phyloP scores from a whole-genome alignment of 2,888 invertebrate species.

The Hanleya hanleyi region DNA sequence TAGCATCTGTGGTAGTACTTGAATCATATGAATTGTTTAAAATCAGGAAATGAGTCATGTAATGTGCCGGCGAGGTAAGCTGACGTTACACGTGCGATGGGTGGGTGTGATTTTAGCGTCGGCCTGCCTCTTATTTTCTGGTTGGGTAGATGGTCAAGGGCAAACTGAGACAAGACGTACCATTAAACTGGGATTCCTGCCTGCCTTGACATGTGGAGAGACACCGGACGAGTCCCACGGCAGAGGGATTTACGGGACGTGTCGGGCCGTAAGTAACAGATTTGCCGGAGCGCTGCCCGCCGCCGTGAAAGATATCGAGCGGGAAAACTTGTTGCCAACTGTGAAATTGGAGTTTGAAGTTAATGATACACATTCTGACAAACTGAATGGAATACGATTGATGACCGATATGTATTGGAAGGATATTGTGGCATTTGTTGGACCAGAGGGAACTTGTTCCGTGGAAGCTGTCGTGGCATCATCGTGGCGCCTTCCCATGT shows the following conservation, averaged over 20 bases:
- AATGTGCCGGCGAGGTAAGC: no score
- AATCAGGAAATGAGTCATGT: no score
- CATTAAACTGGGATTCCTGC: constrained; percentile 45
- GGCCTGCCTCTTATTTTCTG: no score
- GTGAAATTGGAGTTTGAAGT: constrained; percentile 44
- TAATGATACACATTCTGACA: constrained; percentile 41
- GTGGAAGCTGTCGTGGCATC: constrained; percentile 94
- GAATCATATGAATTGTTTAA: no score
- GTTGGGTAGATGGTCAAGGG: no score
- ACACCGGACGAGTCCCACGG: constrained; percentile 41
- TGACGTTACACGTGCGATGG: no score
- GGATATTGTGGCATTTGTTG: constrained; percentile 91
- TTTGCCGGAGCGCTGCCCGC: constrained; percentile 60
- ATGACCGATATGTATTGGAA: constrained; percentile 52
- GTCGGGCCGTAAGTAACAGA: neutral
- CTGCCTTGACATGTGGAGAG: constrained; percentile 32
- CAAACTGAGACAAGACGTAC: neutral
- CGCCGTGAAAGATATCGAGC: constrained; percentile 55
- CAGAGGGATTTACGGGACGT: neutral
- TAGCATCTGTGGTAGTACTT: no score
- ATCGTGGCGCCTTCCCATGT: constrained; percentile 94
- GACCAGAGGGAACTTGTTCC: constrained; percentile 93
- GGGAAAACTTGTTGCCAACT: constrained; percentile 30
- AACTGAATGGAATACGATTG: constrained; percentile 43
- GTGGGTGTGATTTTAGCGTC: no score